Conservation (phyloP, 1,140 invertebrate genomes). For the Aphaenogaster rudis region DNA sequence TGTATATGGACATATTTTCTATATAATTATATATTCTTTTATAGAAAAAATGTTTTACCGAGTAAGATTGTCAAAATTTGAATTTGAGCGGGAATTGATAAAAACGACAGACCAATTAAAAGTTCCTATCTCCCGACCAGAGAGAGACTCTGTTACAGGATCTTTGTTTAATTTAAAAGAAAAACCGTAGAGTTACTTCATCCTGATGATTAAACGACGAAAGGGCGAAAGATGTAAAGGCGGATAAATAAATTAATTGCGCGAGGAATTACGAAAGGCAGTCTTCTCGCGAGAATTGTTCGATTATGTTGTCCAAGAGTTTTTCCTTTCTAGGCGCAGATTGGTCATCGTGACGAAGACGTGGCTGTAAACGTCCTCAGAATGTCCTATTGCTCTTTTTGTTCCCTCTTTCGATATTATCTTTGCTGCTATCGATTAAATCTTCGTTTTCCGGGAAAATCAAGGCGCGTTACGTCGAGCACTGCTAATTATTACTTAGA, state of each 20-base stretch:
- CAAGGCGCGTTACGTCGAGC: slow-evolving; percentile 29
- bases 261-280: background rate
- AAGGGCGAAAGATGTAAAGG: background rate
- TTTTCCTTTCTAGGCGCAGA: background rate
- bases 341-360: background rate
- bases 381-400: background rate
- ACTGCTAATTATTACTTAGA: slow-evolving; percentile 55
- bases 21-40: too few species aligned
- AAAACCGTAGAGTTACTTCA: background rate
- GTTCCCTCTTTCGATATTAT: background rate
- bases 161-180: background rate
- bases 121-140: too few species aligned
- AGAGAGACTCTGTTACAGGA: too few species aligned
- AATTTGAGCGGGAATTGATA: too few species aligned
- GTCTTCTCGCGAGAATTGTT: background rate
- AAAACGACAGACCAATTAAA: too few species aligned
- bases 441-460: slow-evolving; percentile 29
- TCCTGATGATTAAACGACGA: background rate
- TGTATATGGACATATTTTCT: too few species aligned
- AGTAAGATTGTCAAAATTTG: too few species aligned
- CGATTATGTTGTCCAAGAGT: background rate
- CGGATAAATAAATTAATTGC: background rate
- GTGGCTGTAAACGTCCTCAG: background rate
- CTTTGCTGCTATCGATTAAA: background rate
- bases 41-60: too few species aligned